Base-by-base conservation (phyloP, 2,113 vertebrate genomes). In the Platysteira castanea region DNA sequence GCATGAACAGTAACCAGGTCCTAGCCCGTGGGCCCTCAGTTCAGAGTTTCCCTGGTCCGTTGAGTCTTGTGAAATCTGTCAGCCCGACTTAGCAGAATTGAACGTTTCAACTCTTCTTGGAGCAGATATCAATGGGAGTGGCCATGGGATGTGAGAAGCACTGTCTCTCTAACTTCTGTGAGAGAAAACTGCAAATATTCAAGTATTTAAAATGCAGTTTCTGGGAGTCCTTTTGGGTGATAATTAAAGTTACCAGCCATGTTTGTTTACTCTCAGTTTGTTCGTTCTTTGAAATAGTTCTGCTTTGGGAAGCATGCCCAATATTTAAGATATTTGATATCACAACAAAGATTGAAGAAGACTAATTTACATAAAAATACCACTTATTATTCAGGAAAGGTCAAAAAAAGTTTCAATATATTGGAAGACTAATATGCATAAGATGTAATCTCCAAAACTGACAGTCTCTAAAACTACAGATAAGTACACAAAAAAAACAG, bases 61-160 rank as follows among this genome's bases (percentile, higher is more conserved):
- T 61, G 57, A 74, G 50, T 30, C 35, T 23, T 42, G 53, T 18
- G 12, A 33, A 87, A 63, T 42, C 30, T 6, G 0, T 42, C 59
- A 65, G 53, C 46, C 65, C 91, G 63, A 35, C 14, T 56, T 52
- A 35, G n/a, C 50, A 76, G 53, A 87, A 61, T 19, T 11, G 11
- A 73, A 31, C 1, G 0, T 31, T 82, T 63, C 5, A 13, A 4
- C 22, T 77, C 77, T 74, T 52, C n/a, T 56, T 74, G 31, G 54
- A 64, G 37, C 35, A 68, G 47, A 2, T 75, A 59, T 5, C 0
- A 0, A 37, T 75, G 30, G n/a, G 49, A 56, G 14, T 1, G 1
- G 54, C 31, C 37, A 13, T 39, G 37, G 52, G 30, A 80, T 53
- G 14, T 63, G 17, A 31, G 41, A 85, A 71, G 31, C 47, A 28